These are phyloP conservation scores for Rhincodon typus DNA, from an alignment of 2,797 vertebrate species.

Conservation along the genomic window DNA sequence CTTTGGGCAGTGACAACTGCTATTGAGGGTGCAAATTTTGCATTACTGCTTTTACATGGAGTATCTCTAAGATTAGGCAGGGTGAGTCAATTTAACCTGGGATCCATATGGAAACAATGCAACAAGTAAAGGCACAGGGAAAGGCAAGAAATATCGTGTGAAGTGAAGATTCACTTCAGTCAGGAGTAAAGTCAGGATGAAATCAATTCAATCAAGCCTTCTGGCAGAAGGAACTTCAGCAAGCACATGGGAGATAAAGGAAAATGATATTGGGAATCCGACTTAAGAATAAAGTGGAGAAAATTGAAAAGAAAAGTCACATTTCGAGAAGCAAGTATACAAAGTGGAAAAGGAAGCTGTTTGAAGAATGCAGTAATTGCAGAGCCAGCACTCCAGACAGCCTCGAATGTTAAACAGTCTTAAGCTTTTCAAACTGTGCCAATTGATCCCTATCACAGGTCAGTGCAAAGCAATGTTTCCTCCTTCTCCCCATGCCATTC, in stretches of 20 bases:
- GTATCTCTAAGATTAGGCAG: background rate
- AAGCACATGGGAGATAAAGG: background rate
- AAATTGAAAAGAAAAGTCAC: background rate
- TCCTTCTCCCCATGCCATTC: background rate
- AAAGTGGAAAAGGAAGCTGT: background rate
- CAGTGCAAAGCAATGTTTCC: background rate
- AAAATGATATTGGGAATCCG: background rate
- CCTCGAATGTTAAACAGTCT: slow-evolving; percentile 16
- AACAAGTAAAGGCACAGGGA: background rate
- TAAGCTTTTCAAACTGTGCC: slow-evolving; percentile 18
- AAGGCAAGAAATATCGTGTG: background rate
- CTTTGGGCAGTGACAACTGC: background rate
- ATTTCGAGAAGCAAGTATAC: background rate
- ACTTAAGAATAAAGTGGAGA: background rate
- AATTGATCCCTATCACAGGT: slow-evolving; percentile 32
- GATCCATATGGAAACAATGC: too few relatives aligned
- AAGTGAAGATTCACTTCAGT: background rate
- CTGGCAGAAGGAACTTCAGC: background rate
- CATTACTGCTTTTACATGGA: background rate
- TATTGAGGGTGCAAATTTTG: too few relatives aligned
- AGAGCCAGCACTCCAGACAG: background rate
- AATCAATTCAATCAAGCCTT: background rate
- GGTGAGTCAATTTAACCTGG: background rate
- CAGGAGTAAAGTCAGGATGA: background rate
- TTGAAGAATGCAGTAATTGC: background rate